Conservation (phyloP, 2,888 invertebrate genomes). For the Sthenelais limicola region DNA sequence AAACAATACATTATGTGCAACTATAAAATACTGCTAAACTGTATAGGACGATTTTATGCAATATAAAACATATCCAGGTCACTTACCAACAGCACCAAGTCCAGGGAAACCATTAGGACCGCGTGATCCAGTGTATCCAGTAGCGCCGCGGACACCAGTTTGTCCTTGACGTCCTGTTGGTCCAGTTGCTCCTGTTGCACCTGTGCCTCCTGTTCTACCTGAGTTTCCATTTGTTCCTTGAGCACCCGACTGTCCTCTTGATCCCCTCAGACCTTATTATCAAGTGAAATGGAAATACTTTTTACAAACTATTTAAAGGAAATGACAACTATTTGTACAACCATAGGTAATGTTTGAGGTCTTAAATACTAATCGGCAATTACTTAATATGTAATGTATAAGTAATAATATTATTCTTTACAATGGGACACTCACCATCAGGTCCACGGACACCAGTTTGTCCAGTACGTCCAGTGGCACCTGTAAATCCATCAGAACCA, state of each 20-base stretch:
- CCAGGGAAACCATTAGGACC: slow-evolving; percentile 37
- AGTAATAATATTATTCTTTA: too few species aligned
- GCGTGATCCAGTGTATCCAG: slow-evolving; percentile 33
- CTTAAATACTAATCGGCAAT: too few species aligned
- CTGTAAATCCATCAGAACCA: slow-evolving; percentile 35
- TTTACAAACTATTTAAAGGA: background rate
- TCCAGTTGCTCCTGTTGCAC: slow-evolving; percentile 36
- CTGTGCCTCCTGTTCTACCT: slow-evolving; percentile 36
- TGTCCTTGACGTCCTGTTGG: slow-evolving; percentile 27
- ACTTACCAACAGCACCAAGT: slow-evolving; percentile 18
- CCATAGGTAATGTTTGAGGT: too few species aligned
- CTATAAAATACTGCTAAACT: too few species aligned
- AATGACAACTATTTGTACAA: background rate
- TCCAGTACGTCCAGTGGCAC: slow-evolving; percentile 26
- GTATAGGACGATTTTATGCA: too few species aligned
- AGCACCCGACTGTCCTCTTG: slow-evolving; percentile 4
- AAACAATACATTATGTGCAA: too few species aligned
- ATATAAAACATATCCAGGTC: too few species aligned
- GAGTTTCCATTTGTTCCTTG: slow-evolving; percentile 29
- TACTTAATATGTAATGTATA: too few species aligned
- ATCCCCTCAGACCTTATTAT: slow-evolving; percentile 23
- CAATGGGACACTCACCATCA: slow-evolving; percentile 36
- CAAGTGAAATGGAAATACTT: background rate
- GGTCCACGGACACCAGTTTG: slow-evolving; percentile 40
- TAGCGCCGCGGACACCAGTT: slow-evolving; percentile 32